These are phyloP conservation scores for Stenichneumon culpator DNA, from an alignment of 2,888 invertebrate species.

Conservation along the genomic window DNA sequence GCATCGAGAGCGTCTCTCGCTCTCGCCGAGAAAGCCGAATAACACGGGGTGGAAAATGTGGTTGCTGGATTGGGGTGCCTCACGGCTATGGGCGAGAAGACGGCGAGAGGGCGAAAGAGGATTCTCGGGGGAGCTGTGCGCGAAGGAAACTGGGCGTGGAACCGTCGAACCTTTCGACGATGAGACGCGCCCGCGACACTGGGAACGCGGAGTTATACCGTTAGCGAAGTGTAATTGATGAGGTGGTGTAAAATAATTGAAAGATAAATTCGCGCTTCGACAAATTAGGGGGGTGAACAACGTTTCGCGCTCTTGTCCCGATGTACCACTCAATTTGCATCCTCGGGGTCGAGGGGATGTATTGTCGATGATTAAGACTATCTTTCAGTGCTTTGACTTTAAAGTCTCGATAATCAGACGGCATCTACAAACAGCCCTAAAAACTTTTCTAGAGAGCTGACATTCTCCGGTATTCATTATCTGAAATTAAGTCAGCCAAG, in stretches of 20 bases:
- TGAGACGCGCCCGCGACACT: conserved; percentile 32
- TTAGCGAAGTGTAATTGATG: conserved; percentile 80
- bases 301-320: conserved; percentile 27
- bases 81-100: conserved; percentile 50
- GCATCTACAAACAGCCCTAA: too few relatives aligned
- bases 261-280: conserved; percentile 78
- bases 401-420: too few relatives aligned
- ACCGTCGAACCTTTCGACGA: conserved; percentile 60
- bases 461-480: not conserved
- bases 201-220: conserved; percentile 67
- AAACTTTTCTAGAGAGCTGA: not conserved
- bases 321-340: conserved; percentile 67
- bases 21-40: conserved; percentile 48
- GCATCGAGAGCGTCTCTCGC: conserved; percentile 37
- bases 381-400: too few relatives aligned
- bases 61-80: conserved; percentile 63
- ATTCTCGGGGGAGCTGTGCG: conserved; percentile 52
- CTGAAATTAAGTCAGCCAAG: not conserved
- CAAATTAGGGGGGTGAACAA: conserved; percentile 73
- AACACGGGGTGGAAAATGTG: conserved; percentile 50
- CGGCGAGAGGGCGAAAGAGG: conserved; percentile 37
- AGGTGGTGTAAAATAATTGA: conserved; percentile 82
- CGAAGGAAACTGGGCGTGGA: conserved; percentile 67
- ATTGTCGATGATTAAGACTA: too few relatives aligned
- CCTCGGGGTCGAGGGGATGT: conserved; percentile 19